A percentile compares a stretch with the other conserved stretches of the same genome.
Evolutionary conservation across 2,797 vertebrate genomes (phyloP).

Genomic region (Sebastes jordani): DNA sequence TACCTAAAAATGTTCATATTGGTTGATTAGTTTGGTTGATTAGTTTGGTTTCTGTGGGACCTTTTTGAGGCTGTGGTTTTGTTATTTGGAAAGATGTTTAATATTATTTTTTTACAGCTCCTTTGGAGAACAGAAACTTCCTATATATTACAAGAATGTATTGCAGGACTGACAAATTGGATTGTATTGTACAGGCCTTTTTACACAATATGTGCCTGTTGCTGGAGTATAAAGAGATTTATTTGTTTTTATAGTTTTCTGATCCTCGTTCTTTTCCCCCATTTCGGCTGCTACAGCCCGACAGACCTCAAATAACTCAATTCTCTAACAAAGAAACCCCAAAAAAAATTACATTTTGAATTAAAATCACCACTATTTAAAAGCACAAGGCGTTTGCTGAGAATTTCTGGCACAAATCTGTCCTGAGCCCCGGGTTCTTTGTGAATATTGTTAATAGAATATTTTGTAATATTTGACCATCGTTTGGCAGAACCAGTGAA

Average conservation of each 20-base stretch:
- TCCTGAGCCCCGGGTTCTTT: constrained; percentile 76
- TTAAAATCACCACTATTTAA: constrained; percentile 56
- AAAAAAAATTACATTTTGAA: constrained; percentile 44
- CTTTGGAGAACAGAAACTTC: background rate
- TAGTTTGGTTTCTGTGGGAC: too few species aligned
- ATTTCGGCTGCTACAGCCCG: constrained; percentile 21
- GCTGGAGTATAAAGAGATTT: constrained; percentile 38
- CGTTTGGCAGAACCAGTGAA: constrained; percentile 85
- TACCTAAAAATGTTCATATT: background rate
- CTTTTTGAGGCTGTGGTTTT: too few species aligned
- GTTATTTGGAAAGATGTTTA: background rate
- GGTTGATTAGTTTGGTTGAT: too few species aligned
- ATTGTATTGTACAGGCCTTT: constrained; percentile 51
- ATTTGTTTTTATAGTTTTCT: constrained; percentile 38
- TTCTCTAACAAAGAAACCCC: constrained; percentile 47
- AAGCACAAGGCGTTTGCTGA: constrained; percentile 83
- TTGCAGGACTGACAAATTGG: background rate
- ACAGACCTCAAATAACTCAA: constrained; percentile 53
- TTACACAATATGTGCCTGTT: constrained; percentile 81
- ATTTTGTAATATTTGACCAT: constrained; percentile 89
- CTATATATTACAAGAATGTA: background rate
- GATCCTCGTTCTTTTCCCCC: constrained; percentile 1
- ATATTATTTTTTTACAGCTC: background rate
- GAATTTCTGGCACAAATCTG: constrained; percentile 80
- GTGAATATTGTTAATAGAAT: constrained; percentile 88